These are phyloP conservation scores for Raja brachyura DNA, from an alignment of 2,113 vertebrate genomes.

Conservation along the genomic window DNA sequence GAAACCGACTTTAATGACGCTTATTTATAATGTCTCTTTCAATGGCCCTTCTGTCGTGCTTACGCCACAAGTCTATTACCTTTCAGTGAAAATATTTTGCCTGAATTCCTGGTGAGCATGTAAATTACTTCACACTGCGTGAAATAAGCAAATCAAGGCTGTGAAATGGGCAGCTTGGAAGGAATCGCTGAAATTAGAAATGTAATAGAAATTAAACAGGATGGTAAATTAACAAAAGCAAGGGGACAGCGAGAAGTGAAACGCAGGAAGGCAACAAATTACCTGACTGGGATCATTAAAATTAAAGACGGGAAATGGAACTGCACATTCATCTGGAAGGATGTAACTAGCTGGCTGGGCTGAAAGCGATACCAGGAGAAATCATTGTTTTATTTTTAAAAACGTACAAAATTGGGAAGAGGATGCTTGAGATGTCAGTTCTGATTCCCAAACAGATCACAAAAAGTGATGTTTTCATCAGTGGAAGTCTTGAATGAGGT, in stretches of 20 bases:
- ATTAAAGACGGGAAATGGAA: neutral
- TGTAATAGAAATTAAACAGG: neutral
- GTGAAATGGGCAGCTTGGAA: slow-evolving; percentile 9
- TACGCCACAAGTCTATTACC: neutral
- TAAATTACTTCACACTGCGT: neutral
- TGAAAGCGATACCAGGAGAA: neutral
- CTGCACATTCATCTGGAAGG: neutral
- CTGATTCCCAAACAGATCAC: no score
- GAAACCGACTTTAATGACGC: slow-evolving; percentile 16
- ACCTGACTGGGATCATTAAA: neutral
- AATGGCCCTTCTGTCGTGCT: neutral
- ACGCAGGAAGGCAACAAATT: neutral
- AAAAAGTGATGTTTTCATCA: no score
- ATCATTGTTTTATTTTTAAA: neutral
- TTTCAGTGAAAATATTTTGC: slow-evolving; percentile 18
- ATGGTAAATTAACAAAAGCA: neutral
- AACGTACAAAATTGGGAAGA: neutral
- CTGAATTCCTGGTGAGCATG: neutral
- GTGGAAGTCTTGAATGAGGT: no score
- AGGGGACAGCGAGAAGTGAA: neutral
- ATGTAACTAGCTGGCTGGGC: neutral
- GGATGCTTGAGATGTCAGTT: neutral
- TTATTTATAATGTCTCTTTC: slow-evolving; percentile 17
- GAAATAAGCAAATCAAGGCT: slow-evolving; percentile 2
- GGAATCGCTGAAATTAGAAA: neutral